Conservation (phyloP, 2,888 invertebrate species). For the Erannis defoliaria region DNA sequence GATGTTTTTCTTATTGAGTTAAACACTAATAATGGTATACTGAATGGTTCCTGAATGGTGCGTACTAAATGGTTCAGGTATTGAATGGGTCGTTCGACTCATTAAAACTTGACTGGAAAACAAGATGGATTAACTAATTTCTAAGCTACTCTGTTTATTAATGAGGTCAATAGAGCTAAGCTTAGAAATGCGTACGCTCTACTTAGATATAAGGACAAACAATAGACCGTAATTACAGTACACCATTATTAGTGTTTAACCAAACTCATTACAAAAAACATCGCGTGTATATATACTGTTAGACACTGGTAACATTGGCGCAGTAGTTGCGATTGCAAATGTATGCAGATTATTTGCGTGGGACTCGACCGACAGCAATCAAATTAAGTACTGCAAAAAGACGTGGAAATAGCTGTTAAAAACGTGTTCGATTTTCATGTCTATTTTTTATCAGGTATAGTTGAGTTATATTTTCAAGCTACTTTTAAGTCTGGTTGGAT, state of each 20-base stretch:
- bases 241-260: too few relatives aligned
- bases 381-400: slow-evolving; percentile 69
- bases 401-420: slow-evolving; percentile 62
- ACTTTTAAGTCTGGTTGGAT: background rate
- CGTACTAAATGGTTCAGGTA: too few relatives aligned
- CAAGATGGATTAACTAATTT: too few relatives aligned
- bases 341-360: slow-evolving; percentile 76
- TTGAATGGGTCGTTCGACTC: too few relatives aligned
- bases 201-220: too few relatives aligned
- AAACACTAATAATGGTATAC: too few relatives aligned
- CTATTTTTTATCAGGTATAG: slow-evolving; percentile 28
- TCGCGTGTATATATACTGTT: slow-evolving; percentile 33
- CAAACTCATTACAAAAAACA: slow-evolving; percentile 9
- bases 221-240: background rate
- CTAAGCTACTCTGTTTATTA: too few relatives aligned
- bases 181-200: too few relatives aligned
- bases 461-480: slow-evolving; percentile 19
- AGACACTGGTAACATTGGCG: slow-evolving; percentile 30
- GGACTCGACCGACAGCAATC: slow-evolving; percentile 64
- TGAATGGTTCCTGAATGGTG: too few relatives aligned
- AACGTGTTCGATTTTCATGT: slow-evolving; percentile 45
- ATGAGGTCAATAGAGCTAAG: too few relatives aligned
- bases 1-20: too few relatives aligned
- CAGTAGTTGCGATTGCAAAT: slow-evolving; percentile 65
- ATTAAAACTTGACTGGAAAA: too few relatives aligned